phyloP scores from a whole-genome alignment of 2,797 vertebrate species.

The Acrossocheilus fasciatus region DNA sequence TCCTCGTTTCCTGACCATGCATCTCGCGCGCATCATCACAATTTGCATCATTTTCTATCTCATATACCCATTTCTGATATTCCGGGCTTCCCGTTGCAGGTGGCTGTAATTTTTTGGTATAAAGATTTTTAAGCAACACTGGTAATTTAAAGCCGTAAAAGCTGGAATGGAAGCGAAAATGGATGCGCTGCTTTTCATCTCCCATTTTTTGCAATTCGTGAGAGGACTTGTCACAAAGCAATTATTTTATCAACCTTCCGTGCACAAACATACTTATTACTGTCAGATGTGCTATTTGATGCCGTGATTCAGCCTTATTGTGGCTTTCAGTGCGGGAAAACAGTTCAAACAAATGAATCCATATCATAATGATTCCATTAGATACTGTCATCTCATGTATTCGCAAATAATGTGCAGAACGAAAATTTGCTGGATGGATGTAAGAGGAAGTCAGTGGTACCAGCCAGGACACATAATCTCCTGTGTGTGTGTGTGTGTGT shows the following conservation, averaged over 20 bases:
- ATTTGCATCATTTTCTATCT: slow-evolving; percentile 69
- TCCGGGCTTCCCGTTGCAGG: slow-evolving; percentile 11
- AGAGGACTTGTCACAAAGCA: slow-evolving; percentile 53
- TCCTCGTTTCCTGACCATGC: slow-evolving; percentile 54
- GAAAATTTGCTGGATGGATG: slow-evolving; percentile 12
- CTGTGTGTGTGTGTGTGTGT: slow-evolving; percentile 26
- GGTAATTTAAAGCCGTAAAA: slow-evolving; percentile 67
- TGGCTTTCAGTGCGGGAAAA: slow-evolving; percentile 26
- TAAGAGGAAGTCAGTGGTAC: slow-evolving; percentile 26
- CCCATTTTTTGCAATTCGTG: slow-evolving; percentile 56
- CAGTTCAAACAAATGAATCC: slow-evolving; percentile 27
- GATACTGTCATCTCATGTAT: slow-evolving; percentile 12
- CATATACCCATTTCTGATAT: slow-evolving; percentile 64
- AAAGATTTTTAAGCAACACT: slow-evolving; percentile 62
- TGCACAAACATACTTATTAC: slow-evolving; percentile 37
- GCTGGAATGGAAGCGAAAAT: slow-evolving; percentile 68
- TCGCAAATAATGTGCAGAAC: slow-evolving; percentile 21
- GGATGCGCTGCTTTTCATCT: slow-evolving; percentile 46
- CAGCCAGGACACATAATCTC: slow-evolving; percentile 7
- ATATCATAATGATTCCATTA: slow-evolving; percentile 40
- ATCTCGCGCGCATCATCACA: slow-evolving; percentile 64
- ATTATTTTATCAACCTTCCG: slow-evolving; percentile 57
- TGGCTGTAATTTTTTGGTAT: slow-evolving; percentile 54
- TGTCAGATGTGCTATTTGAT: slow-evolving; percentile 36
- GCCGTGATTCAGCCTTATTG: slow-evolving; percentile 5